phyloP scores from a whole-genome alignment of 2,888 invertebrate genomes.

The Terebella lapidaria region DNA sequence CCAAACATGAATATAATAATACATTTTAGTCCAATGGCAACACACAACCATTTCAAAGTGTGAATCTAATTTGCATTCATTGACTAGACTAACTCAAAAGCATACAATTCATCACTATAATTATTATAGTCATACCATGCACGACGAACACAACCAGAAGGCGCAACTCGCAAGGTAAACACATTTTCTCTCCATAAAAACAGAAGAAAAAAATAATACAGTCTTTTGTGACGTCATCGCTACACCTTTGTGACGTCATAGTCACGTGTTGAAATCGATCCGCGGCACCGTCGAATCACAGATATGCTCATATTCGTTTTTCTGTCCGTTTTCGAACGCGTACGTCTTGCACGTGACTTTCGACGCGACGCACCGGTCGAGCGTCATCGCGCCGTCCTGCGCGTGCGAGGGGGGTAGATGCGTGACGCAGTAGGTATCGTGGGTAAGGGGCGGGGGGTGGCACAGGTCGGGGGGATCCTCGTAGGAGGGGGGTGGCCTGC shows the following conservation, averaged over 20 bases:
- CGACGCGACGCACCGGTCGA: background rate
- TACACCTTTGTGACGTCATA: background rate
- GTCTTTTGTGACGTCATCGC: no score
- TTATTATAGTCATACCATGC: no score
- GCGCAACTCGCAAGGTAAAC: no score
- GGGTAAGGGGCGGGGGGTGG: background rate
- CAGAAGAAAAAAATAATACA: no score
- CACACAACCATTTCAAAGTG: no score
- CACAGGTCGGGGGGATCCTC: background rate
- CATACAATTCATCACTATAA: no score
- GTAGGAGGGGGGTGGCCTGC: background rate
- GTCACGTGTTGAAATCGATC: background rate
- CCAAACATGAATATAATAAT: no score
- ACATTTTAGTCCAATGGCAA: no score
- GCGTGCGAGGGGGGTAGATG: background rate
- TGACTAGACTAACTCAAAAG: no score
- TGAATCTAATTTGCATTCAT: no score
- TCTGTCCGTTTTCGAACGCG: background rate
- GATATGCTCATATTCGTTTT: background rate
- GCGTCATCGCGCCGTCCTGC: background rate
- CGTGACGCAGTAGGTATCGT: background rate
- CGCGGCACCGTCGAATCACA: background rate
- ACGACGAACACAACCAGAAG: no score
- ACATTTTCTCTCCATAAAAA: no score
- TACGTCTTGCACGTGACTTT: background rate